phyloP scores from a whole-genome alignment of 2,888 invertebrate genomes.

The Acrocera orbiculus region DNA sequence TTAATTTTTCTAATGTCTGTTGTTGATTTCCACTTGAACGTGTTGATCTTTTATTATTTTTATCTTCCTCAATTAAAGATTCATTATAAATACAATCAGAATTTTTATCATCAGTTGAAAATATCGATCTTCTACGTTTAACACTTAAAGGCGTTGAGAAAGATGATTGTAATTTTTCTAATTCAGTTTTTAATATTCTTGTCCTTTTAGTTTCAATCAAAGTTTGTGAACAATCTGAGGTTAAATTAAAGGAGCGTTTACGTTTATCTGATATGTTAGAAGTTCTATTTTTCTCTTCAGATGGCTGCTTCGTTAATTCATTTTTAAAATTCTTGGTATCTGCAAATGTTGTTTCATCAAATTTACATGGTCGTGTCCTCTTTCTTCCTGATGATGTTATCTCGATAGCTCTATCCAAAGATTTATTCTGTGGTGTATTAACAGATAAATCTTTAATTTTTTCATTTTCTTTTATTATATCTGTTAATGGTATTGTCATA shows the following conservation, averaged over 20 bases:
- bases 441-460: neutral
- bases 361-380: slow-evolving; percentile 44
- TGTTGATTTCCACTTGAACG: neutral
- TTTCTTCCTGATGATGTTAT: slow-evolving; percentile 45
- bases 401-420: slow-evolving; percentile 30
- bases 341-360: slow-evolving; percentile 43
- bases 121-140: too few relatives aligned
- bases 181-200: slow-evolving; percentile 5
- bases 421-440: too few relatives aligned
- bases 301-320: too few relatives aligned
- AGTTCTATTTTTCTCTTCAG: too few relatives aligned
- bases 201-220: slow-evolving; percentile 5
- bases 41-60: too few relatives aligned
- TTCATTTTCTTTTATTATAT: neutral
- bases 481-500: neutral
- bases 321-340: too few relatives aligned
- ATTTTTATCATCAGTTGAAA: too few relatives aligned
- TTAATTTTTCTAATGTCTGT: slow-evolving; percentile 2
- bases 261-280: too few relatives aligned
- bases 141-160: slow-evolving; percentile 4
- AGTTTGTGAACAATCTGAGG: too few relatives aligned
- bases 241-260: too few relatives aligned
- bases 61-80: too few relatives aligned
- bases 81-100: too few relatives aligned
- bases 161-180: slow-evolving; percentile 5